Evolutionary conservation across 1,140 invertebrate species (phyloP), one percentile per base, ranked within the genome.

Genomic region (Xylocopa sonorina): DNA sequence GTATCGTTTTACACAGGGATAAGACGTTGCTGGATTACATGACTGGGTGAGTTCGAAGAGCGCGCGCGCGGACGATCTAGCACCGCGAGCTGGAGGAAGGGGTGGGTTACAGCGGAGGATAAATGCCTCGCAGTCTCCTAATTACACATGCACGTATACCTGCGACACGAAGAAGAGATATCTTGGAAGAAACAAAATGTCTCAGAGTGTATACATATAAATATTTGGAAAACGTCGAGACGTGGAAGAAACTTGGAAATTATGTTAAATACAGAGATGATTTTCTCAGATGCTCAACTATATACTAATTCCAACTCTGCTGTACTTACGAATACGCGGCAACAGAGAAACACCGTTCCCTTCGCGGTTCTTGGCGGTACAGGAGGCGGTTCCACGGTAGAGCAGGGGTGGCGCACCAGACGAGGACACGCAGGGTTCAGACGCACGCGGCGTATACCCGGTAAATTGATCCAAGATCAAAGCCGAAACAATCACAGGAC

Each of bases 381-480:
- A 41, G 24, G 27, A 63, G 29, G 34, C 55, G 58, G 38, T n/a
- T n/a, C n/a, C n/a, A n/a, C n/a, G 68, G 53, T 16, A 75, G 24
- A 64, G 34, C 34, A 41, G 18, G 50, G 82, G 79, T 58, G 79
- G 78, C 80, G 79, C 81, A 87, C 69, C 74, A 85, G 87, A 83
- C 82, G 71, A 53, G 66, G 53, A 77, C 74, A 71, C 58, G 51
- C 74, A 78, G 86, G 84, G 81, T 76, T 78, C 75, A 74, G 64
- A 76, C 83, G 79, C 83, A 84, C 88, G 90, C 89, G 88, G 90
- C 89, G 88, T 91, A 89, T 87, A 89, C 89, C 88, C 89, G 88
- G 91, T 92, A 93, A 93, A 93, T 93, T 93, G 91, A 92, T 92
- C 91, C 91, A 89, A 92, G 91, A 92, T 93, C 92, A 93, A 93